A percentile compares a stretch with the other conserved stretches of the same genome.
phyloP scores from a whole-genome alignment of 2,113 vertebrate species.

The Xenopus laevis region DNA sequence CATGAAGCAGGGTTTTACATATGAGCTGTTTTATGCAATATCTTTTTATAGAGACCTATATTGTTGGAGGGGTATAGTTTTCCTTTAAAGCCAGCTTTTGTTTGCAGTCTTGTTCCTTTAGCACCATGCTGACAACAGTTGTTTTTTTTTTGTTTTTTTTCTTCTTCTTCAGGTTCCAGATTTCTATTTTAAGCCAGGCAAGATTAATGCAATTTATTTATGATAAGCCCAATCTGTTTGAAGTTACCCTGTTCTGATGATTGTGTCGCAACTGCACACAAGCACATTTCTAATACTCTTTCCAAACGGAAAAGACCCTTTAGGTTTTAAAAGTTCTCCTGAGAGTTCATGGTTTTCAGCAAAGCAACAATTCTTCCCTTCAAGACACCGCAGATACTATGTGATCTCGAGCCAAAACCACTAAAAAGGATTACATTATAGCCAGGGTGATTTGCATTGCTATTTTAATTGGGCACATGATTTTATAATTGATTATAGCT shows the following conservation, averaged over 20 bases:
- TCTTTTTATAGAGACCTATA: no score
- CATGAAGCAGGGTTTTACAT: no score
- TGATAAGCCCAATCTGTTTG: neutral
- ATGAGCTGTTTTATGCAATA: no score
- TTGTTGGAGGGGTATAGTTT: no score
- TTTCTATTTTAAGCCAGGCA: no score
- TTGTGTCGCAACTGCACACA: neutral
- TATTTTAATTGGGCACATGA: slow-evolving; percentile 9
- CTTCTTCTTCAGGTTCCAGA: no score
- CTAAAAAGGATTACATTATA: neutral
- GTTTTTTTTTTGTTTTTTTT: no score
- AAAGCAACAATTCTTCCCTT: slow-evolving; percentile 14
- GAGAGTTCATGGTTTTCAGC: slow-evolving; percentile 4
- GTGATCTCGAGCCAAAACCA: slow-evolving; percentile 45
- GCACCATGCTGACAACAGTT: no score
- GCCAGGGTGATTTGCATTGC: neutral
- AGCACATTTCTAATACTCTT: neutral
- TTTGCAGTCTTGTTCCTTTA: no score
- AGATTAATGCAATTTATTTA: neutral
- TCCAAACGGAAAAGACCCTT: neutral
- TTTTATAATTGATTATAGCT: slow-evolving; percentile 36
- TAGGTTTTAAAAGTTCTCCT: neutral
- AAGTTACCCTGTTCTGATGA: neutral
- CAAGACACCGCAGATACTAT: slow-evolving; percentile 25
- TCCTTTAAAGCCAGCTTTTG: no score